Conservation (phyloP, 2,113 vertebrate species). For the Oryctolagus cuniculus region mOryCun1.1 NC_091443.1:112796501-112797000, state of each 20-base stretch:
- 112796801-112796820: background rate
- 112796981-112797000: no score
- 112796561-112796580: conserved; percentile 76
- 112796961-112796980: no score
- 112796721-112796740: conserved; percentile 97
- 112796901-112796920: no score
- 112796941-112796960: no score
- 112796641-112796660: conserved; percentile 81
- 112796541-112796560: conserved; percentile 72
- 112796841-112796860: no score
- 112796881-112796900: no score
- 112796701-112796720: conserved; percentile 97
- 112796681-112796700: conserved; percentile 94
- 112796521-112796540: no score
- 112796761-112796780: conserved; percentile 96
- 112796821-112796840: no score
- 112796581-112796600: background rate
- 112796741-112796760: conserved; percentile 98
- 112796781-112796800: conserved; percentile 98
- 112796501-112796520: no score
- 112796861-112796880: no score
- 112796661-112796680: conserved; percentile 90
- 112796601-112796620: conserved; percentile 28
- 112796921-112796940: no score
- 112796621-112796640: conserved; percentile 81